Conservation (phyloP, 2,888 invertebrate species). For the Apamea epomidion region DNA sequence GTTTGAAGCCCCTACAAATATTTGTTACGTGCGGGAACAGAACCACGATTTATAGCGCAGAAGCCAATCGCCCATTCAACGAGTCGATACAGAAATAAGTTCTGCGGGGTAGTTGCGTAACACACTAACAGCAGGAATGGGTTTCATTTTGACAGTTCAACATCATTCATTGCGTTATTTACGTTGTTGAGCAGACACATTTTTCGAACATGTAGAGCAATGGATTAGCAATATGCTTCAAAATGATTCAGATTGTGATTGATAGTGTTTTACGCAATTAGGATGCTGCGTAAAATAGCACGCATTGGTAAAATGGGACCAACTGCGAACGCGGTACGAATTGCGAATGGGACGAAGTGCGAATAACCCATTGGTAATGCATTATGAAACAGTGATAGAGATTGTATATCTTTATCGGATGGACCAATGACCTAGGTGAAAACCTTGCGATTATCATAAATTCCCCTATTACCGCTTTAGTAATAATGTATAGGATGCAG, state of each 20-base stretch:
- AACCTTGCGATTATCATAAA: neutral
- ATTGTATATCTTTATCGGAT: slow-evolving; percentile 6
- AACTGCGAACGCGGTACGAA: too few species aligned
- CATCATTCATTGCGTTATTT: too few species aligned
- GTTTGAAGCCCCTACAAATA: neutral
- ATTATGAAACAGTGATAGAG: neutral
- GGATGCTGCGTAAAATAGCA: neutral
- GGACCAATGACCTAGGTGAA: slow-evolving; percentile 3
- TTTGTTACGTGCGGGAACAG: neutral
- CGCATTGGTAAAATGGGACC: neutral
- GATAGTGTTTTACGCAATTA: too few species aligned
- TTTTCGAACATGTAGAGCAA: too few species aligned
- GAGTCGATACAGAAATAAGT: neutral
- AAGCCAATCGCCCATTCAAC: neutral
- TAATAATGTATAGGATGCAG: neutral
- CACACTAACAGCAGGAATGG: too few species aligned
- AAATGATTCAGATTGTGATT: too few species aligned
- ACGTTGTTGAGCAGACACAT: too few species aligned
- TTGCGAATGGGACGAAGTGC: too few species aligned
- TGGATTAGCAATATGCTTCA: too few species aligned
- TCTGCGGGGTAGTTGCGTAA: too few species aligned
- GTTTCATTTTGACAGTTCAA: too few species aligned
- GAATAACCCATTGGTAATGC: neutral
- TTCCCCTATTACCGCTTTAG: neutral
- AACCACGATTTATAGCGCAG: too few species aligned